Conservation (phyloP, 2,888 invertebrate genomes). For the Trissonchulus latispiculum region DNA sequence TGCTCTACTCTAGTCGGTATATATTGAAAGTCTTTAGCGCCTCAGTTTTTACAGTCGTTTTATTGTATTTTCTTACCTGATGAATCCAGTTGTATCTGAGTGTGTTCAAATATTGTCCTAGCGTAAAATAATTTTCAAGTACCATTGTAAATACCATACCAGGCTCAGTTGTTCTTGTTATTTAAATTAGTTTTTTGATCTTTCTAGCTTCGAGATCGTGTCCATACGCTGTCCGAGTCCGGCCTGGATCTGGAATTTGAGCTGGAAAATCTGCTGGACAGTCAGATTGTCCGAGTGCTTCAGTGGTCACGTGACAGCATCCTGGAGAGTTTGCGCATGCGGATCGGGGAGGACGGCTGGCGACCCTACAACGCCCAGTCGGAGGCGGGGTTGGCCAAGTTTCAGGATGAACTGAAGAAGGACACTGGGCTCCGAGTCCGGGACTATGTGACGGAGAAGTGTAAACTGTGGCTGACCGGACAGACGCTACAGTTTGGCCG, state of each 20-base stretch:
- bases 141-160: not conserved
- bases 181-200: constrained; percentile 20
- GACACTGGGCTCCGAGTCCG: not conserved
- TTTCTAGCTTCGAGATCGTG: constrained; percentile 35
- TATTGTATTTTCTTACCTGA: too few species aligned
- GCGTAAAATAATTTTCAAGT: not conserved
- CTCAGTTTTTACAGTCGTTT: too few species aligned
- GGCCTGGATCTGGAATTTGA: constrained; percentile 86
- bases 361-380: constrained; percentile 65
- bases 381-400: constrained; percentile 53
- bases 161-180: too few species aligned
- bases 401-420: not conserved
- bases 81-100: too few species aligned
- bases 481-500: constrained; percentile 12
- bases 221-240: constrained; percentile 50
- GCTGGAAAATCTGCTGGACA: constrained; percentile 70
- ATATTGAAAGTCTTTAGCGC: too few species aligned
- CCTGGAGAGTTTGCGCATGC: constrained; percentile 66
- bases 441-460: constrained; percentile 16
- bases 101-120: not conserved
- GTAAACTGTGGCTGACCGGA: constrained; percentile 21
- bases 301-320: constrained; percentile 68
- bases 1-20: too few species aligned
- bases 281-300: constrained; percentile 63
- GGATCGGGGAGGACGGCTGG: constrained; percentile 69